Conservation (phyloP, 2,888 invertebrate genomes). For the Dyspetes luteomarginatus region DNA sequence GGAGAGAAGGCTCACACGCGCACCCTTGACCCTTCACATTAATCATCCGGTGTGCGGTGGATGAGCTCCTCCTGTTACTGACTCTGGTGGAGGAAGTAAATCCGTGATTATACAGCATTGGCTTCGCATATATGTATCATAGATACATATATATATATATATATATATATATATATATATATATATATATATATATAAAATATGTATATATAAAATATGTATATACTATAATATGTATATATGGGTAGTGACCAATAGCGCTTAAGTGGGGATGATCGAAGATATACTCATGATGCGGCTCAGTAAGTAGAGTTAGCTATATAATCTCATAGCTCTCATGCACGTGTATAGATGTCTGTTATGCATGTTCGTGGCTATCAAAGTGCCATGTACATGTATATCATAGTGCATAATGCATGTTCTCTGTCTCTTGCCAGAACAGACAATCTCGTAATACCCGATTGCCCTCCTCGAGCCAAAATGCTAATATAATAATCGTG, state of each 20-base stretch:
- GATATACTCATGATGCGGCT: constrained; percentile 42
- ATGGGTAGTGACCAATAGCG: constrained; percentile 11
- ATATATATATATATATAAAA: constrained; percentile 6
- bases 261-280: constrained; percentile 53
- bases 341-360: constrained; percentile 17
- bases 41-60: constrained; percentile 52
- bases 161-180: not conserved
- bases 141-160: not conserved
- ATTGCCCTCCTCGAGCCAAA: not conserved
- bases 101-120: constrained; percentile 49
- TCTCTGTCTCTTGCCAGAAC: constrained; percentile 12
- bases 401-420: not conserved
- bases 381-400: constrained; percentile 23
- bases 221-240: not conserved
- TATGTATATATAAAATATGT: not conserved
- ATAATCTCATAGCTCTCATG: constrained; percentile 31
- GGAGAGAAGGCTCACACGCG: constrained; percentile 32
- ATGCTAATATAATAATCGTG: no score
- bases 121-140: not conserved
- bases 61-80: constrained; percentile 48
- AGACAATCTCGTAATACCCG: not conserved
- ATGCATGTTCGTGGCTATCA: constrained; percentile 14
- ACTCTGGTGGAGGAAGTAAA: constrained; percentile 58
- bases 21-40: constrained; percentile 64
- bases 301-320: constrained; percentile 6